Evolutionary conservation across 2,888 invertebrate genomes (phyloP).

Genomic region (Eledone cirrhosa): DNA sequence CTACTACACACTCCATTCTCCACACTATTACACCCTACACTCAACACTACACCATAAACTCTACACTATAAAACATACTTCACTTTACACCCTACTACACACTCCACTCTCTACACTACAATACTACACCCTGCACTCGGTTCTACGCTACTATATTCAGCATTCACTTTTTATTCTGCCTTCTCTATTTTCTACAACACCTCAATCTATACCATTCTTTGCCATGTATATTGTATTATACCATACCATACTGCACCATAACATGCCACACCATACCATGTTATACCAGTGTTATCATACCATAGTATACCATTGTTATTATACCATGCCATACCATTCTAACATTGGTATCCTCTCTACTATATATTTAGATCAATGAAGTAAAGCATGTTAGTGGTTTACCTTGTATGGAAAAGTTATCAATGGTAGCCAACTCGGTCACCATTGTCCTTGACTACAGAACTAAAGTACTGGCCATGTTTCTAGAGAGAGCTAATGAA

Average conservation of each 20-base stretch:
- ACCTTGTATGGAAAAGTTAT: conserved; percentile 87
- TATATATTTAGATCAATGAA: conserved; percentile 69
- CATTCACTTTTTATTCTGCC: no score
- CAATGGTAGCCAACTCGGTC: conserved; percentile 88
- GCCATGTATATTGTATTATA: background rate
- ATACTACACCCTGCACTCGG: no score
- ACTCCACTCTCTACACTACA: no score
- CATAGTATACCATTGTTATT: background rate
- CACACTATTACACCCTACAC: no score
- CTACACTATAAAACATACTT: no score
- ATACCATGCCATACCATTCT: background rate
- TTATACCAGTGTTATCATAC: background rate
- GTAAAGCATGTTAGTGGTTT: conserved; percentile 81
- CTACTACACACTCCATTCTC: no score
- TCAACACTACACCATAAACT: no score
- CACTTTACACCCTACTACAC: no score
- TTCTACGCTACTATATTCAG: no score
- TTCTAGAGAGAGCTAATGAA: conserved; percentile 83
- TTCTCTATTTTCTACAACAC: no score
- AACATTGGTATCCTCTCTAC: conserved; percentile 62
- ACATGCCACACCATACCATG: background rate
- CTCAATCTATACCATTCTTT: no score
- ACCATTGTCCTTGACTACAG: conserved; percentile 88
- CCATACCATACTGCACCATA: background rate
- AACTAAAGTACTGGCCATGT: conserved; percentile 86